Percentiles rank a stretch among this genome's conserved stretches.
phyloP scores from a whole-genome alignment of 2,888 invertebrate species.

The Lordiphosa andalusiaca region DNA sequence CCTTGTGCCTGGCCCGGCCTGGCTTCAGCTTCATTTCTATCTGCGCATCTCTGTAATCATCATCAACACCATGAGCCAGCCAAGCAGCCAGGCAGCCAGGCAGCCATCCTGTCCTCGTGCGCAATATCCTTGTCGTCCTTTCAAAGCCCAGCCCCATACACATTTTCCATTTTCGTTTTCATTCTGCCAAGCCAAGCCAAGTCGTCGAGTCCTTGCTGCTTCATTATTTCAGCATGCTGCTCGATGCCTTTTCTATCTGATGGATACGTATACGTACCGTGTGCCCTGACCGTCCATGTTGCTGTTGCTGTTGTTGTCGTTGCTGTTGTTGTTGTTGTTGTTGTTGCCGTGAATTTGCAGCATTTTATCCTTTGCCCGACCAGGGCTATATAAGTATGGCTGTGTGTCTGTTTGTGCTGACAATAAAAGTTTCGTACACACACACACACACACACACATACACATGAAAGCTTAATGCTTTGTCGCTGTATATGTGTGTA shows the following conservation, averaged over 20 bases:
- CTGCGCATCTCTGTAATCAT: slow-evolving; percentile 74
- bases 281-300: slow-evolving; percentile 36
- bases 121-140: slow-evolving; percentile 69
- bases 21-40: slow-evolving; percentile 54
- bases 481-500: slow-evolving; percentile 36
- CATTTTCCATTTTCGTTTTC: slow-evolving; percentile 74
- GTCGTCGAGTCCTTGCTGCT: slow-evolving; percentile 72
- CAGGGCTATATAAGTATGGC: slow-evolving; percentile 32
- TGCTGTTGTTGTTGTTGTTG: too few species aligned
- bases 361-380: slow-evolving; percentile 71
- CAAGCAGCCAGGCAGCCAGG: slow-evolving; percentile 38
- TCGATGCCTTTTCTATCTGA: slow-evolving; percentile 75
- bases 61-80: slow-evolving; percentile 70
- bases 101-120: slow-evolving; percentile 71
- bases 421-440: slow-evolving; percentile 67
- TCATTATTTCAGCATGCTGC: slow-evolving; percentile 72
- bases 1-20: slow-evolving; percentile 35
- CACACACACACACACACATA: slow-evolving; percentile 50
- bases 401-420: slow-evolving; percentile 69
- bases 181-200: slow-evolving; percentile 49
- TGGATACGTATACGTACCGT: slow-evolving; percentile 75
- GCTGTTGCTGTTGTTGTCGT: slow-evolving; percentile 22
- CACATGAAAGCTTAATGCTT: slow-evolving; percentile 65
- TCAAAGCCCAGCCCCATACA: slow-evolving; percentile 38
- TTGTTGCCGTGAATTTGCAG: slow-evolving; percentile 72